phyloP scores from a whole-genome alignment of 2,888 invertebrate genomes.

The Mylabris sibirica region DNA sequence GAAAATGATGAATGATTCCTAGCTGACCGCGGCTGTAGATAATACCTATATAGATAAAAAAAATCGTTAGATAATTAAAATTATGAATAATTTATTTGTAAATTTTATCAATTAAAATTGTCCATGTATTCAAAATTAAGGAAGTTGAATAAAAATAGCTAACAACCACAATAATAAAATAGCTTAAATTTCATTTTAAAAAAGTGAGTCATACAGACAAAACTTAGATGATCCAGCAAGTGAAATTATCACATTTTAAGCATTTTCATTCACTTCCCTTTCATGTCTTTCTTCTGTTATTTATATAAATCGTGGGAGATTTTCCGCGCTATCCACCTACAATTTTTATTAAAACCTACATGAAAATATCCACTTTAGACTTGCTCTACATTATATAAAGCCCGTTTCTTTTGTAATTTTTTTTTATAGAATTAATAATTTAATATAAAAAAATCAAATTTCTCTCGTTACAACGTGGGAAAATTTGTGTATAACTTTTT shows the following conservation, averaged over 20 bases:
- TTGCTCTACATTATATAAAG: background rate
- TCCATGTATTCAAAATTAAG: background rate
- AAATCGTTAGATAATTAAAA: background rate
- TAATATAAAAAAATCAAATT: background rate
- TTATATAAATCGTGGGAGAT: background rate
- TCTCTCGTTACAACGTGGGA: background rate
- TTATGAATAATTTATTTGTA: background rate
- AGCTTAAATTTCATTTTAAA: background rate
- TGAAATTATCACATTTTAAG: too few species aligned
- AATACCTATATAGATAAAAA: slow-evolving; percentile 69
- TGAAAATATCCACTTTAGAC: background rate
- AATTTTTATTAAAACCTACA: slow-evolving; percentile 2
- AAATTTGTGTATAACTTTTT: background rate
- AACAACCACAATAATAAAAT: background rate
- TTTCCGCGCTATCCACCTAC: background rate
- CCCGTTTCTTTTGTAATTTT: background rate
- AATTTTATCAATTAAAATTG: background rate
- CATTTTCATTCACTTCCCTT: background rate
- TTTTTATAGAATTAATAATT: background rate
- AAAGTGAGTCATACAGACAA: background rate
- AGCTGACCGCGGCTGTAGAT: slow-evolving; percentile 74
- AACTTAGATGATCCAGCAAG: background rate
- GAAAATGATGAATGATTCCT: slow-evolving; percentile 68
- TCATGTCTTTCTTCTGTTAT: background rate
- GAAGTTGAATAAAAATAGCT: slow-evolving; percentile 1